These are phyloP conservation scores for Drosophila infuscata DNA, from an alignment of 2,888 invertebrate genomes.

Conservation along the genomic window DNA sequence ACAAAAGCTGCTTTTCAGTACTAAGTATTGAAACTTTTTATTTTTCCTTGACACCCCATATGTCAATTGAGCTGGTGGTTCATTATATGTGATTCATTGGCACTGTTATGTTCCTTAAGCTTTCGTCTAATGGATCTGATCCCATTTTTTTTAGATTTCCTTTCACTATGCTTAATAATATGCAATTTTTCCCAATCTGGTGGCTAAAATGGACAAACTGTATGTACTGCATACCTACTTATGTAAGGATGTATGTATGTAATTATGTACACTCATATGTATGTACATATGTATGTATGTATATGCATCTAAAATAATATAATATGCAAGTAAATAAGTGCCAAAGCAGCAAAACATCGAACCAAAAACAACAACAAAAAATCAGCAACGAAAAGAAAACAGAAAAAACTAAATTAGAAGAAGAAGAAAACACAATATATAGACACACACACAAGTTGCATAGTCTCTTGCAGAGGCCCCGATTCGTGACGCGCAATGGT, in stretches of 20 bases:
- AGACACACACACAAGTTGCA: conserved; percentile 63
- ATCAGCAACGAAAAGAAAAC: conserved; percentile 10
- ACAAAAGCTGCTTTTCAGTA: no score
- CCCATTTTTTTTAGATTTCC: no score
- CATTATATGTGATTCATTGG: no score
- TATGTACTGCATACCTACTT: background rate
- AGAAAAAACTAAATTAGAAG: background rate
- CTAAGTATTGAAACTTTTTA: no score
- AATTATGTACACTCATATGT: background rate
- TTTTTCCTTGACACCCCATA: no score
- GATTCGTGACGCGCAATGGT: conserved; percentile 54
- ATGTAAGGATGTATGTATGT: background rate
- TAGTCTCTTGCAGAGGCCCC: conserved; percentile 74
- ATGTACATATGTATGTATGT: background rate
- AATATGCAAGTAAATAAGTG: conserved; percentile 5
- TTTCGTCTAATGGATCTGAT: no score
- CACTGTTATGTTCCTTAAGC: no score
- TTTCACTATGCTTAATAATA: no score
- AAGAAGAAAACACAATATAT: conserved; percentile 40
- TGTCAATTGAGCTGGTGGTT: no score
- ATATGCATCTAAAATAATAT: conserved; percentile 1
- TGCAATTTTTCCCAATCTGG: no score
- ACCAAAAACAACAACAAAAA: conserved; percentile 16
- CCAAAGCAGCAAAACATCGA: conserved; percentile 40
- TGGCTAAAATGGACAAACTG: no score